Conservation (phyloP, 2,888 invertebrate species). For the Meliscaeva auricollis region DNA sequence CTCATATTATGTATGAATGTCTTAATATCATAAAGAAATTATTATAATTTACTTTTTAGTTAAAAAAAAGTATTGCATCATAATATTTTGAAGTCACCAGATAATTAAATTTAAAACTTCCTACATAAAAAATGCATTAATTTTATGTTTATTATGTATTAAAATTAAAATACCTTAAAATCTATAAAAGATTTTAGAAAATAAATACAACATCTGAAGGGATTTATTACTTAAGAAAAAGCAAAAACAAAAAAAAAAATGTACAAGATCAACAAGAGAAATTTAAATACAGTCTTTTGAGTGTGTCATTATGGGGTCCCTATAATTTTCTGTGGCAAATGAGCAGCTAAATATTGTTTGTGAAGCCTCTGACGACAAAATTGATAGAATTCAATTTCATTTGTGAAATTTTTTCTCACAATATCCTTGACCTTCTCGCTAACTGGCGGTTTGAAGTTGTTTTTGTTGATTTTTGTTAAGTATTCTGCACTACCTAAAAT, state of each 20-base stretch:
- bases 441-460: slow-evolving; percentile 94
- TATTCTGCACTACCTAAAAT: slow-evolving; percentile 89
- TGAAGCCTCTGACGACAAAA: slow-evolving; percentile 94
- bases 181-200: slow-evolving; percentile 29
- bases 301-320: slow-evolving; percentile 50
- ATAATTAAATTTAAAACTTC: background rate
- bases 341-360: slow-evolving; percentile 90
- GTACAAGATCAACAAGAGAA: slow-evolving; percentile 45
- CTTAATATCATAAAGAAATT: background rate
- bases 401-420: slow-evolving; percentile 93
- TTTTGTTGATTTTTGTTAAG: slow-evolving; percentile 92
- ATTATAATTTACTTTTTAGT: background rate
- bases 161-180: slow-evolving; percentile 20
- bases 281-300: slow-evolving; percentile 12
- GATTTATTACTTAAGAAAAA: background rate
- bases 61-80: background rate
- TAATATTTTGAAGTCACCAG: background rate
- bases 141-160: background rate
- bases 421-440: slow-evolving; percentile 94
- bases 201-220: slow-evolving; percentile 60
- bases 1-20: too few relatives aligned
- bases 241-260: slow-evolving; percentile 39
- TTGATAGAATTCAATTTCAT: slow-evolving; percentile 96
- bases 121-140: background rate
- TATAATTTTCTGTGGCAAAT: slow-evolving; percentile 83